Percentiles rank a stretch among this genome's conserved stretches.
Conservation (phyloP, 2,113 vertebrate genomes). For the Pelvicachromis taeniatus region DNA sequence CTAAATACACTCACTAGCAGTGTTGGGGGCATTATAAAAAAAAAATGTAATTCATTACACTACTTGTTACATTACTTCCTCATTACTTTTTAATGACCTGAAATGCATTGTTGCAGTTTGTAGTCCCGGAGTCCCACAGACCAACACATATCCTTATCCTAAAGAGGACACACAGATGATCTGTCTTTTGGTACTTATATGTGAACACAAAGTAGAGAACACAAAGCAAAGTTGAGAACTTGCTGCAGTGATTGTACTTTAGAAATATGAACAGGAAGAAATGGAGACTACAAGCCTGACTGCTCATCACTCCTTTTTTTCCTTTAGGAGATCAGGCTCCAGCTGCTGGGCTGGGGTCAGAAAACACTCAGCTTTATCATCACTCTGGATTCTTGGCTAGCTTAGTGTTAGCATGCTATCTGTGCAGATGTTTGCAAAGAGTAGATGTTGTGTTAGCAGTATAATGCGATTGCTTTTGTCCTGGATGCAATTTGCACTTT, state of each 20-base stretch:
- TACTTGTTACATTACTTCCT: not conserved
- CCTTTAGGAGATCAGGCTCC: not conserved
- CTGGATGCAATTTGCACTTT: not conserved
- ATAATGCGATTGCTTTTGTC: not conserved
- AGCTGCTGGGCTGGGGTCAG: not conserved
- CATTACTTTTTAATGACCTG: not conserved
- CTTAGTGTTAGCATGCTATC: not conserved
- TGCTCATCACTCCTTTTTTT: not conserved
- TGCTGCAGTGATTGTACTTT: not conserved
- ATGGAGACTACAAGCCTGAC: not conserved
- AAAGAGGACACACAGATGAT: not conserved
- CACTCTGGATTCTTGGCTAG: not conserved
- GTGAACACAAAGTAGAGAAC: not conserved
- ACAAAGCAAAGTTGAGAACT: not conserved
- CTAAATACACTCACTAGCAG: not conserved
- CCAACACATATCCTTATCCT: not conserved
- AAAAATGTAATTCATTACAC: not conserved
- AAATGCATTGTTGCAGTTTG: not conserved
- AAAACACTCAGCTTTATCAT: not conserved
- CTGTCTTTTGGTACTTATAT: not conserved
- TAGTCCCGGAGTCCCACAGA: not conserved
- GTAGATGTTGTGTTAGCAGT: not conserved
- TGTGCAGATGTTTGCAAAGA: not conserved
- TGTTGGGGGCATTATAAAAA: not conserved
- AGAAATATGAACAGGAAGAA: not conserved